A percentile compares a stretch with the other conserved stretches of the same genome.
phyloP scores from a whole-genome alignment of 2,888 invertebrate genomes.

The Stenotaenia linearis region DNA sequence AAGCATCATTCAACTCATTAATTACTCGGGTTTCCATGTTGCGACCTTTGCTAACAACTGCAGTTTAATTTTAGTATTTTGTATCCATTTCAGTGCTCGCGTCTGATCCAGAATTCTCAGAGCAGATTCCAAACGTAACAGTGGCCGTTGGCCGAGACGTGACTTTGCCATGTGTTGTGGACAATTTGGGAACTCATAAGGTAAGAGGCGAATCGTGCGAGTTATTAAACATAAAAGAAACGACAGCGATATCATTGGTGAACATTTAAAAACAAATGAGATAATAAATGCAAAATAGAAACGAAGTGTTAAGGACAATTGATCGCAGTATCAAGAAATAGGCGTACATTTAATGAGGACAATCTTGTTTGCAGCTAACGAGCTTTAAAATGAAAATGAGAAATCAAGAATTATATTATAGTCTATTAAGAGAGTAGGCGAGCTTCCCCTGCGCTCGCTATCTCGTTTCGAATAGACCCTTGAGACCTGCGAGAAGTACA shows the following conservation, averaged over 20 bases:
- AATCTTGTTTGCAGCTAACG: background rate
- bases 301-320: background rate
- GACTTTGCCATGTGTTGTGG: slow-evolving; percentile 80
- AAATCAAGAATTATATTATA: background rate
- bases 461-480: background rate
- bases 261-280: background rate
- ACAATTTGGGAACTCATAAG: slow-evolving; percentile 82
- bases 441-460: background rate
- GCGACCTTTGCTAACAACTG: too few relatives aligned
- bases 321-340: background rate
- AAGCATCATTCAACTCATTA: too few relatives aligned
- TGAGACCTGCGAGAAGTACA: background rate
- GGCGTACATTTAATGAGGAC: background rate
- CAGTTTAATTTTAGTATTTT: too few relatives aligned
- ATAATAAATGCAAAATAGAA: background rate
- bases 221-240: background rate
- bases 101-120: slow-evolving; percentile 72
- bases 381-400: background rate
- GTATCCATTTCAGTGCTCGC: slow-evolving; percentile 32
- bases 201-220: slow-evolving; percentile 49
- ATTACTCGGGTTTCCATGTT: too few relatives aligned
- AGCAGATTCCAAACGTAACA: slow-evolving; percentile 86
- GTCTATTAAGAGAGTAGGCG: background rate
- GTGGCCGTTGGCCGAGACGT: slow-evolving; percentile 85
- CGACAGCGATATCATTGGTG: background rate